Evolutionary conservation across 2,888 invertebrate species (phyloP), one percentile per base, ranked within the genome.

Genomic region (Drosophila histrio): DNA sequence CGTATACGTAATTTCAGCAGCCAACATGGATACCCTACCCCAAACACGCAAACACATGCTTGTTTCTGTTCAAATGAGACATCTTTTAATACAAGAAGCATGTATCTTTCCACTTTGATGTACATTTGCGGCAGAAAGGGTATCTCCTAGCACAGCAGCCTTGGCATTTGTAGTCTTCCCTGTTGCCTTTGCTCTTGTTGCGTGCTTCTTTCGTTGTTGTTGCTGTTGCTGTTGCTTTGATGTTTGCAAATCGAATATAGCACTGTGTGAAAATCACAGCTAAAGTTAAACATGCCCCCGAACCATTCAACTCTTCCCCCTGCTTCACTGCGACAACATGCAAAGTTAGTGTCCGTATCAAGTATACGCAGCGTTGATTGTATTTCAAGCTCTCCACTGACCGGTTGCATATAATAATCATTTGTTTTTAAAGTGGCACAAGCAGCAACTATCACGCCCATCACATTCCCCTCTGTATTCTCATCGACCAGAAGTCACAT

Each of bases 171-270:
- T 21, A 19, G 17, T 47, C 36, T 9, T 41, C 22, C 43, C 54
- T 64, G 28, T 58, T 63, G 53, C 36, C 41, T 32, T 22, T 34
- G 5, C 19, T 17, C 9, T 36, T 9, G 41, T 30, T 54, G 47
- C 38, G 34, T 57, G 47, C 34, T 61, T 58, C 36, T 46, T 19
- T 58, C 36, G 43, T 19, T 52, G 46, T 36, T 52, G 39, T 11
- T 46, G 38, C 13, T 22, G 22, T 13, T 57, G 47, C 39, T 68
- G 39, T 65, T 54, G 62, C 74, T 82, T 87, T 87, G 81, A 87
- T 87, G 82, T 81, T 77, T 52, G 60, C 72, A 81, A 82, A 87
- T 87, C 87, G 85, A 82, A 82, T 82, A 87, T 82, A 56, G 75
- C 59, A 54, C 64, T 61, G 61, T 59, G 72, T 41, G 41, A 53